A percentile compares a stretch with the other conserved stretches of the same genome.
phyloP scores from a whole-genome alignment of 2,888 invertebrate species.

The Willowsia nigromaculata region DNA sequence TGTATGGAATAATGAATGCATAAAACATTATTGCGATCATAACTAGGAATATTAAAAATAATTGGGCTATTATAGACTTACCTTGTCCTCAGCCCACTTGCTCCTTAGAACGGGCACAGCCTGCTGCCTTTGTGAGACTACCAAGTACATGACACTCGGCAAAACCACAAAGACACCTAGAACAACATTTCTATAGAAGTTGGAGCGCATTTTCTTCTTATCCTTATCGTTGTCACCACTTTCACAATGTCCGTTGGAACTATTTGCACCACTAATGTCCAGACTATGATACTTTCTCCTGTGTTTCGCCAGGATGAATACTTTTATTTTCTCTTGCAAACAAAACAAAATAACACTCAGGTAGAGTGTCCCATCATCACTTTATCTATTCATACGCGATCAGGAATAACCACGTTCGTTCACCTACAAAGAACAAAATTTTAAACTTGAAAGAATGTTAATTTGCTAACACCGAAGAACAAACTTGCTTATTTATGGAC shows the following conservation, averaged over 20 bases:
- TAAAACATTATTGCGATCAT: too few relatives aligned
- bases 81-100: slow-evolving; percentile 67
- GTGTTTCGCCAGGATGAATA: slow-evolving; percentile 68
- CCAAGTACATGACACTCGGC: slow-evolving; percentile 63
- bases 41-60: too few relatives aligned
- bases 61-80: slow-evolving; percentile 10
- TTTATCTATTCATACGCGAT: background rate
- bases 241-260: slow-evolving; percentile 20
- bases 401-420: too few relatives aligned
- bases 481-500: too few relatives aligned
- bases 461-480: too few relatives aligned
- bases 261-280: slow-evolving; percentile 39
- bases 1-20: too few relatives aligned
- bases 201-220: slow-evolving; percentile 54
- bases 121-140: slow-evolving; percentile 52
- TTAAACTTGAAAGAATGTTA: background rate
- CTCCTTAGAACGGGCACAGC: background rate
- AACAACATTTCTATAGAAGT: slow-evolving; percentile 46
- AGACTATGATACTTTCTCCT: slow-evolving; percentile 47
- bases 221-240: background rate
- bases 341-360: background rate
- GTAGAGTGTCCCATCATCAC: slow-evolving; percentile 11
- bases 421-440: background rate
- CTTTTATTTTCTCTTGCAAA: background rate
- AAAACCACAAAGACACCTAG: slow-evolving; percentile 53